Conservation (phyloP, 2,888 invertebrate genomes). For the Acleris sparsana region DNA sequence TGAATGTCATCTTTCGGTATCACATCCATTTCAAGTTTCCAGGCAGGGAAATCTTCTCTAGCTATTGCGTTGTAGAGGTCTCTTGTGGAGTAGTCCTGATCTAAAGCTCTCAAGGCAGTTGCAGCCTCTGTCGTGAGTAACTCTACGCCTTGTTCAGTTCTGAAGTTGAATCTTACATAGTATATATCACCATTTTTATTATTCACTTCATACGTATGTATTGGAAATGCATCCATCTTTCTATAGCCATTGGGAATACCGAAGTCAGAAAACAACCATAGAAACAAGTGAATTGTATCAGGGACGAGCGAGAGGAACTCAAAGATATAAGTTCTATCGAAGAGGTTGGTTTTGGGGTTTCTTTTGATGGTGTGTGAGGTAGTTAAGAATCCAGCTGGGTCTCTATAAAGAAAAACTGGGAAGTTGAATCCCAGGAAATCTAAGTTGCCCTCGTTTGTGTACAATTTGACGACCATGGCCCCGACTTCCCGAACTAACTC, state of each 20-base stretch:
- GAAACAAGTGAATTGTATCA: slow-evolving; percentile 89
- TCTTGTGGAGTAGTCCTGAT: slow-evolving; percentile 91
- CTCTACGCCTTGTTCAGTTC: slow-evolving; percentile 92
- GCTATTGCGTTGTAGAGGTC: slow-evolving; percentile 92
- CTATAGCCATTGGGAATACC: slow-evolving; percentile 94
- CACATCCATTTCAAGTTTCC: slow-evolving; percentile 89
- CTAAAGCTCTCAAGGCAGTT: slow-evolving; percentile 82
- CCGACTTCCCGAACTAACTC: slow-evolving; percentile 93
- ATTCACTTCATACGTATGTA: slow-evolving; percentile 92
- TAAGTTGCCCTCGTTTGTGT: slow-evolving; percentile 94
- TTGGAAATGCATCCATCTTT: slow-evolving; percentile 94
- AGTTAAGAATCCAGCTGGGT: slow-evolving; percentile 77
- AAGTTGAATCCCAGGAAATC: slow-evolving; percentile 94
- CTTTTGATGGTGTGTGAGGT: slow-evolving; percentile 95
- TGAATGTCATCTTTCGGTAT: slow-evolving; percentile 90
- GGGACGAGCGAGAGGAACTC: slow-evolving; percentile 93
- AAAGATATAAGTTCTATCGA: slow-evolving; percentile 93
- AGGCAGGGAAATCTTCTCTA: slow-evolving; percentile 85
- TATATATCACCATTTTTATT: slow-evolving; percentile 86
- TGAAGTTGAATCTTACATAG: slow-evolving; percentile 93
- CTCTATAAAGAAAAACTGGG: slow-evolving; percentile 93
- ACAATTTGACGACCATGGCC: slow-evolving; percentile 95
- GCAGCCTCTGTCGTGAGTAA: slow-evolving; percentile 86
- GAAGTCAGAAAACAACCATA: slow-evolving; percentile 92
- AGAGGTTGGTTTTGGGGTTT: slow-evolving; percentile 92